Conservation (phyloP, 2,113 vertebrate genomes). For the Petroica traversi region DNA sequence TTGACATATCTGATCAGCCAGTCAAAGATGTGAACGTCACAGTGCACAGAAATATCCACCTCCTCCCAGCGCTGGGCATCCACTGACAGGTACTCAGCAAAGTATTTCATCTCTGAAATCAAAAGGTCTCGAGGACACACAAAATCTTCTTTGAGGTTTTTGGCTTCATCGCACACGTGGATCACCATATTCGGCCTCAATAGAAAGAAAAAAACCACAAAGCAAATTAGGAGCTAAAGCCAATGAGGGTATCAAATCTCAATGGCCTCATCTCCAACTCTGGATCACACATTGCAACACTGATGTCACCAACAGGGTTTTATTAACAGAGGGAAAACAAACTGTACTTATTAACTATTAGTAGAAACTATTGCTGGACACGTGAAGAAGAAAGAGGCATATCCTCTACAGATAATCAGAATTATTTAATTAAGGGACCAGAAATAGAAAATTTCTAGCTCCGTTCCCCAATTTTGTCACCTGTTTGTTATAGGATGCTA, state of each 20-base stretch:
- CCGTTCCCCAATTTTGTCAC: not conserved
- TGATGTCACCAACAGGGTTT: not conserved
- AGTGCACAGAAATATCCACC: conserved; percentile 98
- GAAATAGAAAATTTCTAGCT: not conserved
- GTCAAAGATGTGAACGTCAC: conserved; percentile 96
- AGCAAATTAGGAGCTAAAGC: conserved; percentile 15
- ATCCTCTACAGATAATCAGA: not conserved
- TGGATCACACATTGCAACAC: not conserved
- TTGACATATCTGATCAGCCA: conserved; percentile 97
- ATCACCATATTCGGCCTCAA: conserved; percentile 95
- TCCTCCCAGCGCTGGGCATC: conserved; percentile 96
- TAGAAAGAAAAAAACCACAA: not conserved
- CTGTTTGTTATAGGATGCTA: not conserved
- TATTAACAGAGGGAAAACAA: not conserved
- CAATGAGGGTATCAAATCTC: not conserved
- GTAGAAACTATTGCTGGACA: not conserved
- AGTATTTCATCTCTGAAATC: conserved; percentile 97
- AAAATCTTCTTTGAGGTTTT: conserved; percentile 97
- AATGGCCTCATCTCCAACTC: not conserved
- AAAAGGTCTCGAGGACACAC: conserved; percentile 92
- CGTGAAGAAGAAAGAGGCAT: not conserved
- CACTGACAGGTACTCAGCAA: conserved; percentile 92
- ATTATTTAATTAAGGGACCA: not conserved
- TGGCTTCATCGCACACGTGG: conserved; percentile 97
- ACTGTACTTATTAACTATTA: not conserved